Base-by-base conservation (phyloP, 2,888 invertebrate species). In the Pherbina coryleti region DNA sequence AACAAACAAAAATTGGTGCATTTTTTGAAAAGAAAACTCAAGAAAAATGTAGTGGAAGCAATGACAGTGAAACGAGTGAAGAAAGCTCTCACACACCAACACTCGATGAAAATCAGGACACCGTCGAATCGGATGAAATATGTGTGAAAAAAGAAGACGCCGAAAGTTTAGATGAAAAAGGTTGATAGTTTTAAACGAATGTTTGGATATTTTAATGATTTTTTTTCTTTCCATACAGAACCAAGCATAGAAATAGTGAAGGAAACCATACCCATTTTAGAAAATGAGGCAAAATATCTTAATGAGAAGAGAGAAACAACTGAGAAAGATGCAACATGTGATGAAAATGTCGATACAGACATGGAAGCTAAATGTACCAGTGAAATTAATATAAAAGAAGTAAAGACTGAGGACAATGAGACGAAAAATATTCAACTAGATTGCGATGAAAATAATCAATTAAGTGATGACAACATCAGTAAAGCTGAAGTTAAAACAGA, bases 1-100 rank as follows among this genome's bases (percentile, higher is more conserved):
- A 84, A 53, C 88, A 88, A 79, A 88, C 87, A 0, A 86, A 81
- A 3, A 88, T 88, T 25, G 81, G 79, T 9, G 84, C 79, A n/a
- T 88, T 86, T 34, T 86, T 88, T 51, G 79, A 71, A 44, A 75
- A 72, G 22, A 74, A 67, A 14, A 76, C 77, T 53, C 62, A 62
- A 51, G 57, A 28, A 8, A 49, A 72, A 5, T 51, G 44, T 2
- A 55, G 55, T 7, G 3, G 2, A 1, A 55, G n/a, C n/a, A 19
- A 55, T 3, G n/a, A 22, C 19, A 55, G n/a, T 19, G 22, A 55
- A 55, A 19, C 19, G 3, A 19, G 55, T 44, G 11, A 44, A 14
- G 44, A 44, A 14, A 44, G 44, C 14, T 11, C 4, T 22, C 8
- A 55, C 19, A 55, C 14, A 67, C 72, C 4, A 60, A 75, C 53